Base-by-base conservation (phyloP, 2,797 vertebrate species). In the Ctenopoma kingsleyae region DNA sequence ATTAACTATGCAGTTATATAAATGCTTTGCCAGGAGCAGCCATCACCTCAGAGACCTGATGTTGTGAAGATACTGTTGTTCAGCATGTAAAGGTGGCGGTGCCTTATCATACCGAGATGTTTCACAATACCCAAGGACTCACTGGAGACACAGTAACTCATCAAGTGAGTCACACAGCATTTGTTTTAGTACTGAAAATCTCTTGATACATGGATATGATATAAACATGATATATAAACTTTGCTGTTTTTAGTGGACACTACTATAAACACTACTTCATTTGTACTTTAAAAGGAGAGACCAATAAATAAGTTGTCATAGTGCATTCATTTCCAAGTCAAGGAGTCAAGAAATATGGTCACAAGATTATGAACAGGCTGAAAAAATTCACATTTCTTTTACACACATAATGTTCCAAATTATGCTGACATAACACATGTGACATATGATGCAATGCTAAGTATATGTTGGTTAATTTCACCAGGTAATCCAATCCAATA, bases 1-100 rank as follows among this genome's bases (percentile, higher is more conserved):
- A 96, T 96, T 95, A 98, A 97, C 96, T 94, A 96, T 96, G 96
- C 96, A 95, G 95, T 95, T 96, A 94, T 95, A 96, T 95, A 92
- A 97, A 96, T 94, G 94, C 95, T 94, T 95, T 94, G 85, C 85
- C 75, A 63, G 67, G 57, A 78, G 87, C 81, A 27, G 56, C 63
- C 40, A 43, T 75, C 74, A 78, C 84, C 75, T 81, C 52, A 11
- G 19, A 78, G 72, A 66, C 72, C 52, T 36, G 30, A 82, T 68
- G 62, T 75, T 68, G 62, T 50, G 61, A 67, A 38, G 66, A 49
- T 44, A 30, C 25, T 44, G 59, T 69, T 78, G 40, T n/a, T n/a
- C 75, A 23, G 56, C 20, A 12, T 55, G 57, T 46, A 38, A 72
- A 74, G 46, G 69, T 70, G 59, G 63, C 17, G 3, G 5, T 1